Percentiles rank a stretch among this genome's conserved stretches.
phyloP scores from a whole-genome alignment of 2,113 vertebrate genomes.

The Xyliphius kryptos region DNA sequence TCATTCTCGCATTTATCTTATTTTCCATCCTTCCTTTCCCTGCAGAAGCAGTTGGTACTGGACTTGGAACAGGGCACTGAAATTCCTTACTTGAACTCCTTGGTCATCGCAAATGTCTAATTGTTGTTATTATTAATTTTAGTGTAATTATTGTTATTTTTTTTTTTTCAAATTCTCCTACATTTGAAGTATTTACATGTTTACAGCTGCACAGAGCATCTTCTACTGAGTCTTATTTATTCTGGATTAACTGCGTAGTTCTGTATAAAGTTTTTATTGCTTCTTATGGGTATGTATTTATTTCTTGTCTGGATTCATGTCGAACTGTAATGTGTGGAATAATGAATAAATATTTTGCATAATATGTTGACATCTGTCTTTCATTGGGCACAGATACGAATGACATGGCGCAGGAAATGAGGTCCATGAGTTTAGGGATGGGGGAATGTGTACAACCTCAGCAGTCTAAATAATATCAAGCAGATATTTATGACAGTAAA shows the following conservation, averaged over 20 bases:
- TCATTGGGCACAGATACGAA: too few relatives aligned
- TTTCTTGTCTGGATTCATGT: conserved; percentile 45
- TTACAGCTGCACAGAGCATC: conserved; percentile 37
- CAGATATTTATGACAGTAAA: too few relatives aligned
- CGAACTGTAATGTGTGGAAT: conserved; percentile 41
- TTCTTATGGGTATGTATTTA: conserved; percentile 49
- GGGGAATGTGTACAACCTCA: too few relatives aligned
- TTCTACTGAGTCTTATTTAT: conserved; percentile 35
- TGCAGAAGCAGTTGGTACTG: conserved; percentile 32
- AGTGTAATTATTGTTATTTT: too few relatives aligned
- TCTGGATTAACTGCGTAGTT: conserved; percentile 23
- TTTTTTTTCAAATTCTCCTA: too few relatives aligned
- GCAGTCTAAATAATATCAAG: too few relatives aligned
- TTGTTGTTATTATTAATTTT: too few relatives aligned
- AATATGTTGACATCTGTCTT: conserved; percentile 32
- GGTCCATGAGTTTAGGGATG: too few relatives aligned
- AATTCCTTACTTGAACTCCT: conserved; percentile 36
- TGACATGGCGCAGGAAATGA: too few relatives aligned
- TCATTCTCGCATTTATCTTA: too few relatives aligned
- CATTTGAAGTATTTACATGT: conserved; percentile 27
- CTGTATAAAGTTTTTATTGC: conserved; percentile 41
- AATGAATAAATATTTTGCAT: conserved; percentile 61
- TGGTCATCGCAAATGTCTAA: conserved; percentile 21
- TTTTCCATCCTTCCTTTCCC: conserved; percentile 13
- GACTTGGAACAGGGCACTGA: conserved; percentile 24